Evolutionary conservation across 2,797 vertebrate genomes (phyloP), one percentile per base, ranked within the genome.

Genomic region (Meriones psammophilus): DNA sequence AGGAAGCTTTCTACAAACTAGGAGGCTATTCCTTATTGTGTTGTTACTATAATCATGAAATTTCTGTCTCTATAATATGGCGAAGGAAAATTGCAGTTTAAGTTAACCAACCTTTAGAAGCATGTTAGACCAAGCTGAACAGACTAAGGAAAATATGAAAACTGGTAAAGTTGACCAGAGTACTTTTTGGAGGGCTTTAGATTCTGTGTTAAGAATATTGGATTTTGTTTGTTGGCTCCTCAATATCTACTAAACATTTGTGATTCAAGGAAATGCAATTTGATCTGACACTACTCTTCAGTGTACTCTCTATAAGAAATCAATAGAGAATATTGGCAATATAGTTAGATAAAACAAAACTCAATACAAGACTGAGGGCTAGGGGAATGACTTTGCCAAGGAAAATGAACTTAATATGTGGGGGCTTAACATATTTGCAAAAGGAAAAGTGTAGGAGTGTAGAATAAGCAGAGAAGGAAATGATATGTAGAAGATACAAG

Each of bases 231-330:
- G n/a, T 66, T 62, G 22, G 42, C 5, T 94, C 7, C 14, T 71
- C 36, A 89, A 74, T 0, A 90, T 6, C 39, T 88, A 46, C 12
- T 84, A 89, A 77, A 56, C 3, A 46, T 84, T 73, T 95, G 81
- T 73, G 3, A 12, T 24, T 26, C 76, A 50, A 78, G 6, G 4
- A 78, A 83, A 13, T 46, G 9, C 71, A 64, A 71, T 56, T 91
- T 86, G 30, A 80, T 91, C 30, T 60, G 46, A 77, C 88, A 13
- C 39, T 95, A 68, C 62, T 87, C 18, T 88, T 92, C 36, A 71
- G 17, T 92, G 10, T 0, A 54, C 30, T 71, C 46, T 66, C 20
- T 39, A 30, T 76, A 77, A 17, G 58, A 77, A 76, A n/a, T 28
- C 26, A 62, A 54, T 30, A 54, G 30, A 81, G 33, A 78, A 28